These are phyloP conservation scores for Halictus rubicundus DNA, from an alignment of 1,140 invertebrate species.

Conservation along the genomic window DNA sequence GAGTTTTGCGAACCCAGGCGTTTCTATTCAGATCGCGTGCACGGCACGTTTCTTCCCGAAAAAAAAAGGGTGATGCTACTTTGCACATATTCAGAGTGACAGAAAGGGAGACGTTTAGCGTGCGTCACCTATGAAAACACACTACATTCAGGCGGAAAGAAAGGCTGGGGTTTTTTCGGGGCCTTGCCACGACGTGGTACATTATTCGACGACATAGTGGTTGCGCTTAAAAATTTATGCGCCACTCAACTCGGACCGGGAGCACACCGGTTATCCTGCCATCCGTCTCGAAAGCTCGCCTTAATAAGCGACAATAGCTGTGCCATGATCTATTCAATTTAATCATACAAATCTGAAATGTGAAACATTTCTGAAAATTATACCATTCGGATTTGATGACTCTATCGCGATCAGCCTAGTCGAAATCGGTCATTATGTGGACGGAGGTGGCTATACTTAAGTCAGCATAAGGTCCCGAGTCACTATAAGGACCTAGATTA, in stretches of 20 bases:
- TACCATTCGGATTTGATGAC: too few relatives aligned
- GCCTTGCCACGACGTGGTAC: neutral
- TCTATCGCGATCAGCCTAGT: too few relatives aligned
- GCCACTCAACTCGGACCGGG: constrained; percentile 70
- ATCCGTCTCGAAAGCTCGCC: constrained; percentile 38
- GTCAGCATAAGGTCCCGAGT: too few relatives aligned
- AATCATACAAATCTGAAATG: too few relatives aligned
- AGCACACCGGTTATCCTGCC: constrained; percentile 63
- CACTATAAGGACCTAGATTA: too few relatives aligned
- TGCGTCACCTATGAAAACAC: constrained; percentile 21
- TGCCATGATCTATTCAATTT: too few relatives aligned
- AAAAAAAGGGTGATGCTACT: constrained; percentile 20
- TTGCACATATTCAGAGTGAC: neutral
- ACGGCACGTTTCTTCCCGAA: neutral
- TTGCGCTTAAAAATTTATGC: constrained; percentile 73
- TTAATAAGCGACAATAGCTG: constrained; percentile 62
- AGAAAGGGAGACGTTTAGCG: constrained; percentile 9
- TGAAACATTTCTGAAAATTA: too few relatives aligned
- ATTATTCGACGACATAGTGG: constrained; percentile 61
- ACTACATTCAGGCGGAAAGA: neutral
- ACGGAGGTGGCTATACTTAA: too few relatives aligned
- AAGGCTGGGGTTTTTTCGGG: constrained; percentile 3
- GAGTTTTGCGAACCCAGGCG: too few relatives aligned
- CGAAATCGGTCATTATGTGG: too few relatives aligned
- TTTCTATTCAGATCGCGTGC: neutral